These are phyloP conservation scores for Drosophila oshimai DNA, from an alignment of 1,140 invertebrate species.

Conservation along the genomic window DNA sequence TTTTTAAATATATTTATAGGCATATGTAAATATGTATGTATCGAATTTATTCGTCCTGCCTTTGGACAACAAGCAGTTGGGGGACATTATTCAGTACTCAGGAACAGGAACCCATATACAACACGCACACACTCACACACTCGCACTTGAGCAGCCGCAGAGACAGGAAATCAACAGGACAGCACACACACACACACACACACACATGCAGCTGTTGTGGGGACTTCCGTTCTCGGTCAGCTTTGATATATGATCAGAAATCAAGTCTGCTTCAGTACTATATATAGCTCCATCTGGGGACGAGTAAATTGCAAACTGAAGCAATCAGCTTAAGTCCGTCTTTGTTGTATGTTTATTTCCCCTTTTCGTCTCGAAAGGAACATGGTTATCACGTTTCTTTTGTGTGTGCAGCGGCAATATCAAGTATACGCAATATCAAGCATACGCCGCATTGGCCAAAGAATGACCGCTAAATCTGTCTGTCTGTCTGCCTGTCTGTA, in stretches of 20 bases:
- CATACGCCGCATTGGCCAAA: conserved; percentile 35
- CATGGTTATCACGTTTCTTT: conserved; percentile 25
- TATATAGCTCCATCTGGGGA: neutral
- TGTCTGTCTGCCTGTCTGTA: neutral
- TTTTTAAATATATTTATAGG: neutral
- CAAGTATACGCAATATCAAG: conserved; percentile 23
- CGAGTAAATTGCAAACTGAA: conserved; percentile 16
- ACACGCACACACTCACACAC: neutral
- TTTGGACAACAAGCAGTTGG: neutral
- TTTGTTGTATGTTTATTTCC: neutral
- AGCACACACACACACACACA: neutral
- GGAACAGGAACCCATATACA: conserved; percentile 36
- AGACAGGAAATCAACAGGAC: conserved; percentile 48
- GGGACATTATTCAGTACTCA: conserved; percentile 12
- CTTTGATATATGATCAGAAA: conserved; percentile 38
- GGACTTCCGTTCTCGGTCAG: conserved; percentile 3
- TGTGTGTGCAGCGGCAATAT: neutral
- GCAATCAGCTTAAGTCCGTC: conserved; percentile 31
- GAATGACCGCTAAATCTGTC: neutral
- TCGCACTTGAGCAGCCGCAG: conserved; percentile 7
- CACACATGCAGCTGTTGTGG: neutral
- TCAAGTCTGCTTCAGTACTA: conserved; percentile 3
- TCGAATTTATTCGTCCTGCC: neutral
- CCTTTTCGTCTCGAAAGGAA: neutral
- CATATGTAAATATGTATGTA: no score